Conservation (phyloP, 2,113 vertebrate species). For the Phaetusa simplex region DNA sequence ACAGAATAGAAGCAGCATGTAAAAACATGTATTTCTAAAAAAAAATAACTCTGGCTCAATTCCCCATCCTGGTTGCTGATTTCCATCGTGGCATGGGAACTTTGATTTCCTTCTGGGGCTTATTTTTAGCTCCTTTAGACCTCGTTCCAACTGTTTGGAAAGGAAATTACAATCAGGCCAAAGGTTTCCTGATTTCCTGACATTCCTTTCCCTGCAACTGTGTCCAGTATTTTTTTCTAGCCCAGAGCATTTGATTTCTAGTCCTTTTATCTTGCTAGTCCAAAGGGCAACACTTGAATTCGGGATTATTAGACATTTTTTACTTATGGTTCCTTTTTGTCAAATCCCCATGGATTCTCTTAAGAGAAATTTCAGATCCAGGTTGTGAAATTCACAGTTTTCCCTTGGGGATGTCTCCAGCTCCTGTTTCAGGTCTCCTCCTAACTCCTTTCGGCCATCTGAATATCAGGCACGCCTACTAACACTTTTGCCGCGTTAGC, state of each 20-base stretch:
- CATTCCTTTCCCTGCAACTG: background rate
- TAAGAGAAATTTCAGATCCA: background rate
- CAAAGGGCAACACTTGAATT: background rate
- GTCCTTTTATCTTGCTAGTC: background rate
- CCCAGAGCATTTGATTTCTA: background rate
- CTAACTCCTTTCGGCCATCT: background rate
- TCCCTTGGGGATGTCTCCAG: background rate
- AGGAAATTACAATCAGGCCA: background rate
- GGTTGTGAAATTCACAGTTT: background rate
- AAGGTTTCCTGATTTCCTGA: background rate
- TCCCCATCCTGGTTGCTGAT: background rate
- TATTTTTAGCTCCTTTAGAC: constrained; percentile 32
- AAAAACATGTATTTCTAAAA: background rate
- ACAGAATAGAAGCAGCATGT: background rate
- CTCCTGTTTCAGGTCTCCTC: background rate
- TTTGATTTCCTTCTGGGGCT: background rate
- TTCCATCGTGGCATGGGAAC: background rate
- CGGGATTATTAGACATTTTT: background rate
- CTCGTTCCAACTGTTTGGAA: background rate
- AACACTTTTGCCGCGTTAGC: fast-evolving
- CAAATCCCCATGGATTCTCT: background rate
- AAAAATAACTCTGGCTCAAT: background rate
- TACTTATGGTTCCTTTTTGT: background rate
- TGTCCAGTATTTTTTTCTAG: background rate
- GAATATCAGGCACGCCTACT: background rate